Conservation (phyloP, 2,888 invertebrate species). For the Entomobrya proxima region DNA sequence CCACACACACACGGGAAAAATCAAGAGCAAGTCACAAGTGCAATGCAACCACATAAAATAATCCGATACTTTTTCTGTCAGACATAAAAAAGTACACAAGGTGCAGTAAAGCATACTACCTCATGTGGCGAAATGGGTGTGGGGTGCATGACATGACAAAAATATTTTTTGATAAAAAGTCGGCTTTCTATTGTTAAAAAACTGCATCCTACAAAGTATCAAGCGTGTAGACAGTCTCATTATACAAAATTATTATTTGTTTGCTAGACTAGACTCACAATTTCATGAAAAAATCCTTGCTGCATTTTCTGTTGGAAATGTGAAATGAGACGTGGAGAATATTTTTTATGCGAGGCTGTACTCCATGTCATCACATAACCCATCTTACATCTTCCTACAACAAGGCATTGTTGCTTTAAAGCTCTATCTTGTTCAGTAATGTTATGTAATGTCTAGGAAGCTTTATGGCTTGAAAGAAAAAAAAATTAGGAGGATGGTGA, state of each 20-base stretch:
- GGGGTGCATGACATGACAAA: background rate
- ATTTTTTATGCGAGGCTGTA: background rate
- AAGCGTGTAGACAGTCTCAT: too few relatives aligned
- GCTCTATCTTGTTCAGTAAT: background rate
- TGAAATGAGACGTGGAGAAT: background rate
- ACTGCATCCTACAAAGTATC: too few relatives aligned
- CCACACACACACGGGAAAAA: background rate
- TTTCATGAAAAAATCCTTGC: background rate
- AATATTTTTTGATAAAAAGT: too few relatives aligned
- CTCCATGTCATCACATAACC: background rate
- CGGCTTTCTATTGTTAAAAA: too few relatives aligned
- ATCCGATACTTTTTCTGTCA: too few relatives aligned
- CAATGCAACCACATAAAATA: background rate
- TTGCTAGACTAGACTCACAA: too few relatives aligned
- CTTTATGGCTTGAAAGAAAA: background rate
- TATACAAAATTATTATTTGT: too few relatives aligned
- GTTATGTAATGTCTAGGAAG: background rate
- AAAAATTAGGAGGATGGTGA: too few relatives aligned
- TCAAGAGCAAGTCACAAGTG: conserved; percentile 7
- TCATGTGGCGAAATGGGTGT: background rate
- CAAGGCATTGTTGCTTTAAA: too few relatives aligned
- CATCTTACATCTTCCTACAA: background rate
- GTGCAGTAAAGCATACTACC: background rate
- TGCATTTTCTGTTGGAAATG: background rate
- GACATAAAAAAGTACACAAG: background rate